Evolutionary conservation across 2,797 vertebrate species (phyloP), one percentile per base, ranked within the genome.

Genomic region (Arnoldichthys spilopterus): DNA sequence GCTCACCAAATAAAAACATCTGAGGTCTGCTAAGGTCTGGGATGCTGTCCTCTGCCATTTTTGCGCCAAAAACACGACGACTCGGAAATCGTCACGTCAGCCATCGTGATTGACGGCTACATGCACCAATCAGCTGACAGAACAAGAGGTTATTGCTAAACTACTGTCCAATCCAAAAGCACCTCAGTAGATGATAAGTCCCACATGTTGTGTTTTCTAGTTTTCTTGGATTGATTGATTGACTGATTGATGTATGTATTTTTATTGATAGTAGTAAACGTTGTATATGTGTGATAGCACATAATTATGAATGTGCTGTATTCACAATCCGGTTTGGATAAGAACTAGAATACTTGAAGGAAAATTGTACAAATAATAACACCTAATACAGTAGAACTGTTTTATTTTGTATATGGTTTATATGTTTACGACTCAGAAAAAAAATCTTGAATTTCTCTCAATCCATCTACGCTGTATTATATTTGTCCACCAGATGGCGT

Each of bases 1-100:
- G 86, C 93, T 94, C 89, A 95, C 94, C 94, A 79, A 95, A 95
- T 83, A 95, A 90, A 77, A 90, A 94, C 92, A 94, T 93, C 68
- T 94, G 92, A 49, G 93, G 93, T 93, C 92, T 90, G 88, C 86
- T 91, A 79, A 85, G 56, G 77, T 92, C 91, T 83, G 91, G 89
- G 59, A 89, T 84, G 81, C 69, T 80, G 70, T 91, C 90, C 85
- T 92, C 93, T 88, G 92, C 92, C 94, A 94, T 95, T 85, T 92
- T 92, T 89, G 83, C 63, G 82, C 87, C 82, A 85, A 81, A 47
- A 75, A 28, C 18, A 28, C 18, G 71, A 76, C 16, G 11, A 45
- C 47, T 68, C 69, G 49, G 66, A 76, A 77, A 74, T 73, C 45
- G 67, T 66, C 56, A 24, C 8, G 43, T 64, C 43, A 47, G 24